Base-by-base conservation (phyloP, 2,797 vertebrate species). In the Philypnodon macrostomus region DNA sequence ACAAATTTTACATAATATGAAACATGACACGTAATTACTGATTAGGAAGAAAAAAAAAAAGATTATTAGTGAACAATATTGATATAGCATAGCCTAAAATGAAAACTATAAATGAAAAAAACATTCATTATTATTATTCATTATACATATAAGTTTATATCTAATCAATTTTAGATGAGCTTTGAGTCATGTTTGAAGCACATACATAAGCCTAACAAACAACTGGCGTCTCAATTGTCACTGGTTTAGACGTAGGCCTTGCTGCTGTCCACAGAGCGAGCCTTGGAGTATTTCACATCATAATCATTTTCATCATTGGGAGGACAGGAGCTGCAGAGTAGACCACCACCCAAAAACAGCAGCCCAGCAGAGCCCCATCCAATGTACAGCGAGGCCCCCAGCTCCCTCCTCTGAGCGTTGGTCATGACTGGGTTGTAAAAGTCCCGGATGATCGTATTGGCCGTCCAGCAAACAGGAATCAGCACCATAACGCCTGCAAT, bases 261-360 rank as follows among this genome's bases (percentile, higher is more conserved):
- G 70, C 56, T 79, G 66, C 38, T 82, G 0, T 62, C 37, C 12
- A 23, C 23, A 29, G 87, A 86, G 10, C 36, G 72, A 38, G 85
- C 63, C 18, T 80, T 80, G 30, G 70, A 3, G 37, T 89, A 90
- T 53, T 67, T 82, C 13, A 77, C 63, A 7, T 67, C 23, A 3
- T 79, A 81, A 13, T 37, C 0, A 0, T 83, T 47, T 0, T 45
- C 26, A 7, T 29, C 41, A 0, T 35, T 63, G 4, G 70, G 57
- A 5, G 75, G 81, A 46, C 87, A 90, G 17, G 80, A 77, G 75
- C 79, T 84, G 57, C 88, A 97, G 8, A 98, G 91, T 41, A 97
- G 81, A 0, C 36, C 90, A 0, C 95, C 94, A 0, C 93, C 92
- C 0, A 95, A 79, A 17, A 95, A 26, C 66, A 95, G 70, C n/a